A percentile compares a stretch with the other conserved stretches of the same genome.
These are phyloP conservation scores for Hippolais icterina DNA, from an alignment of 2,113 vertebrate species.

Conservation along the genomic window DNA sequence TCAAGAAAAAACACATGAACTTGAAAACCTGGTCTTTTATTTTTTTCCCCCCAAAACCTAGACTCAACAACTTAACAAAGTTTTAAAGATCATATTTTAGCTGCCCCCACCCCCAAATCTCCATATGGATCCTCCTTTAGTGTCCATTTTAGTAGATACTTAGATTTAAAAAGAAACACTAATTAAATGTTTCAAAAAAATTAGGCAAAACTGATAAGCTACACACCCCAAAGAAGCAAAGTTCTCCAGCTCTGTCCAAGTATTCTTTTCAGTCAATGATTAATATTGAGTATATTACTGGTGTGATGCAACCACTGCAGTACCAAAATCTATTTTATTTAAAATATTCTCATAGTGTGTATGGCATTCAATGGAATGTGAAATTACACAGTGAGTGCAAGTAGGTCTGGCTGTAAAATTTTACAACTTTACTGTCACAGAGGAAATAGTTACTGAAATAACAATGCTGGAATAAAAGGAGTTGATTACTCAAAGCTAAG, in stretches of 20 bases:
- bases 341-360: neutral
- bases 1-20: neutral
- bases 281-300: neutral
- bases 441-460: neutral
- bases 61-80: neutral
- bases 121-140: neutral
- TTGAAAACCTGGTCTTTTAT: neutral
- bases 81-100: neutral
- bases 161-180: neutral
- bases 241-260: neutral
- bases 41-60: neutral
- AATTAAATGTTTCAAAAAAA: neutral
- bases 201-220: rapidly evolving
- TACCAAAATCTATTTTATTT: neutral
- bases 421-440: neutral
- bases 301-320: neutral
- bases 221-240: neutral
- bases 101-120: rapidly evolving
- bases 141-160: neutral
- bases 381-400: neutral
- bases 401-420: neutral
- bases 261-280: neutral
- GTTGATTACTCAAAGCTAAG: neutral
- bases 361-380: neutral
- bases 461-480: neutral